Evolutionary conservation across 2,888 invertebrate genomes (phyloP), one percentile per base, ranked within the genome.

Genomic region (Alloscopus bannaensis): DNA sequence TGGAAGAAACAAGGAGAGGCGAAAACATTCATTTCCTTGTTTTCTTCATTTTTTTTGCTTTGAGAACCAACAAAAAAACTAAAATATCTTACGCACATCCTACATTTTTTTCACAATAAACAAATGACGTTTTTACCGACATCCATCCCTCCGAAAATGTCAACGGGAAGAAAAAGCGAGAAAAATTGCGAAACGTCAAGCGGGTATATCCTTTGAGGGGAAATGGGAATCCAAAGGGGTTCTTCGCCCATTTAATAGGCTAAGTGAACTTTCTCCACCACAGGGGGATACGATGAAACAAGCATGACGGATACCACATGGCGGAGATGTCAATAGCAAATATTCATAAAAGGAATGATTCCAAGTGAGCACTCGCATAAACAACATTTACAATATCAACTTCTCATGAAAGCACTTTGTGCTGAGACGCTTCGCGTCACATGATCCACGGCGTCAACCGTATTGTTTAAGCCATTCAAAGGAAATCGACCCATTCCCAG

Each of bases 401-500:
- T 13, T 36, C 16, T 36, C 3, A 13, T 8, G 36, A 36, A 36
- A 36, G 36, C 36, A 8, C 6, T 36, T 8, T 13, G 6, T 36
- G 6, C 13, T 36, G 36, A 8, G 13, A 4, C n/a, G 11, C 29
- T 18, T 31, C 3, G 36, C 18, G 40, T 42, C 22, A 47, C 45
- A 64, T 42, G 18, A 36, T 6, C 13, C 36, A 36, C 36, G 50
- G 66, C 36, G 40, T 45, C 40, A 59, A 69, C 52, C 69, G 69
- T 76, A 76, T 69, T 76, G 78, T 66, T 71, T 78, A 50, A 50
- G 40, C 36, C 71, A 71, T 78, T 59, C 47, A 57, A 20, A 24
- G 66, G 45, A 71, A 78, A 77, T 64, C 62, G 66, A 52, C 65
- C 79, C 72, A 72, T 79, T 62, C 72, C 20, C 50, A 79, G 45